Evolutionary conservation across 2,888 invertebrate genomes (phyloP), one percentile per base, ranked within the genome.

Genomic region (Drosophila pseudotakahashii): DNA sequence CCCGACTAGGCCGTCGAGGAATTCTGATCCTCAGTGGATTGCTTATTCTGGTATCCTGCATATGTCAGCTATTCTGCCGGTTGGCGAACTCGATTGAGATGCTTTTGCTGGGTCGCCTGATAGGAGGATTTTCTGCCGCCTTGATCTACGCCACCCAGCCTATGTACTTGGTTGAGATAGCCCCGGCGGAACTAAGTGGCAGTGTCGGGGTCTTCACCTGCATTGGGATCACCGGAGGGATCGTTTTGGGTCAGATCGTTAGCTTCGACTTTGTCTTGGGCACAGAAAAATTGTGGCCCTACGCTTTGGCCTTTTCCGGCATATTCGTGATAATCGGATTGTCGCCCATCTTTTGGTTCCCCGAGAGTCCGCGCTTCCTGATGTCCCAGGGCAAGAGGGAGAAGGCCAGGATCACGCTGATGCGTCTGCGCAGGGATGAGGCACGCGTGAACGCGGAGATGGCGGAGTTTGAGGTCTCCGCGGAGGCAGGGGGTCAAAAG

Each of bases 311-410:
- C 73, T 93, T 95, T 75, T 95, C 94, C 71, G 93, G 94, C 13
- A 80, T 97, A 26, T 95, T 97, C 78, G 94, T 95, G 69, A 88
- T 95, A 55, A 85, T 96, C 10, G 94, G 95, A 44, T 81, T 94
- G 34, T 79, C 94, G 50, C 92, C 94, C 32, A 90, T 96, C 45
- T 93, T 93, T 6, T 92, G 94, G 69, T 93, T 97, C 88, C 97
- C 98, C 0, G 98, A 98, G 90, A 97, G 97, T 91, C 98, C 98
- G 0, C 96, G 96, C 89, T 97, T 95, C 92, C 93, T 97, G 78
- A 93, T 96, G 58, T 93, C 95, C 58, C 94, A 93, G 85, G 94
- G 94, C 63, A 91, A 96, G 72, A 94, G 94, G 78, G 93, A 94
- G 48, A 92, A 92, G 77, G 96, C 96, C 59, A 91, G 73, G 7